Base-by-base conservation (phyloP, 2,888 invertebrate genomes). In the Nomada ferruginata region DNA sequence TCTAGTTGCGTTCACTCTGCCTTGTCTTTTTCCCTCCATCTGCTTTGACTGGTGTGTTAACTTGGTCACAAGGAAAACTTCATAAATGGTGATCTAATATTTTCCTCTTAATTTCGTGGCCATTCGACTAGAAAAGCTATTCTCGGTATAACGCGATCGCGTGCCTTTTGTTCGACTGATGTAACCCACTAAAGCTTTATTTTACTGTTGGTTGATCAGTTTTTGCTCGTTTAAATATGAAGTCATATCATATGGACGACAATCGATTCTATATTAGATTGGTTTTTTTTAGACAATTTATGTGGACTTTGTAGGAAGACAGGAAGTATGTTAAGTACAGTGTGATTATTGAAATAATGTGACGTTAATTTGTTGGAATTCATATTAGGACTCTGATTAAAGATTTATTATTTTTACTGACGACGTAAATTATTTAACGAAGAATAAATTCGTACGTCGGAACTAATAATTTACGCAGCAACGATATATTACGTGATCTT, bases 61-160 rank as follows among this genome's bases (percentile, higher is more conserved):
- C 79, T 80, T 78, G 15, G 23, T 1, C 82, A 78, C 81, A 84
- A 86, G 87, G 86, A 80, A 88, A 87, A 88, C 88, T 85, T 83
- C 82, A 53, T n/a, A 81, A 82, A 83, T 73, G 72, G 73, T 84
- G 66, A 65, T 50, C 66, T 80, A 85, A 91, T 84, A 89, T 85
- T 89, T 90, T 84, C 83, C 82, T 86, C 84, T 85, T 87, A 90
- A 91, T 91, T 88, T 83, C 82, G 75, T 63, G 82, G 76, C 83
- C 73, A 63, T 42, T 77, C 66, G 68, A 65, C 65, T 60, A 42
- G 63, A 29, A 59, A 69, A 64, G 23, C 42, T 29, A 57, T 44
- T 64, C 68, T 72, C 76, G 68, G 26, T 18, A 53, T 42, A 55
- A 82, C 57, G 20, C 57, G 59, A 18, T 7, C 60, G 9, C 20